phyloP scores from a whole-genome alignment of 2,113 vertebrate genomes.

The Alethe castanea region DNA sequence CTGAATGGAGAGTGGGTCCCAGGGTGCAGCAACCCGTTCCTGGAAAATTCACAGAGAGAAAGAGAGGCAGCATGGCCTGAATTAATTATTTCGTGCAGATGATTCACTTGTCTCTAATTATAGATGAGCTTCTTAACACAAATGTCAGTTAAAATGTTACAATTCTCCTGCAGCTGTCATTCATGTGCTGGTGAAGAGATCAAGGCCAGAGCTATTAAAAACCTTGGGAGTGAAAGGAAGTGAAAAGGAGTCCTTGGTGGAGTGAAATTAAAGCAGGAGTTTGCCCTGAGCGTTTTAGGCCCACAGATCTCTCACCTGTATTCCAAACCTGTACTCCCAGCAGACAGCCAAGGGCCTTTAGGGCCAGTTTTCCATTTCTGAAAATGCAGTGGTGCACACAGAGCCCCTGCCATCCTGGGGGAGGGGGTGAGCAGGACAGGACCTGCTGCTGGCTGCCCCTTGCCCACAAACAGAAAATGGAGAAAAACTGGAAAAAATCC shows the following conservation, averaged over 20 bases:
- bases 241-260: background rate
- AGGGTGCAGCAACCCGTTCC: background rate
- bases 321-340: background rate
- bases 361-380: background rate
- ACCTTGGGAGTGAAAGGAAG: background rate
- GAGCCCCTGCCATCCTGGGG: background rate
- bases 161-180: constrained; percentile 46
- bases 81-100: constrained; percentile 18
- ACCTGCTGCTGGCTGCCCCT: background rate
- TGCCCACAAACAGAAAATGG: background rate
- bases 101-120: constrained; percentile 48
- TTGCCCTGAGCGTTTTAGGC: background rate
- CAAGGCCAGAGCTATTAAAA: constrained; percentile 21
- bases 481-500: background rate
- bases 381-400: background rate
- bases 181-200: constrained; percentile 9
- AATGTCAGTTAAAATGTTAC: constrained; percentile 48
- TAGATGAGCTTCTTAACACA: constrained; percentile 34
- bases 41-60: background rate
- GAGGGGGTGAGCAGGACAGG: background rate
- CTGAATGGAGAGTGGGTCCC: background rate
- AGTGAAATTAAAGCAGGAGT: background rate
- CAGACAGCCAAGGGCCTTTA: background rate
- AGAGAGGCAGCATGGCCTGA: background rate
- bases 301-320: background rate